Base-by-base conservation (phyloP, 1,140 invertebrate species). In the Drosophila ananassae region DNA sequence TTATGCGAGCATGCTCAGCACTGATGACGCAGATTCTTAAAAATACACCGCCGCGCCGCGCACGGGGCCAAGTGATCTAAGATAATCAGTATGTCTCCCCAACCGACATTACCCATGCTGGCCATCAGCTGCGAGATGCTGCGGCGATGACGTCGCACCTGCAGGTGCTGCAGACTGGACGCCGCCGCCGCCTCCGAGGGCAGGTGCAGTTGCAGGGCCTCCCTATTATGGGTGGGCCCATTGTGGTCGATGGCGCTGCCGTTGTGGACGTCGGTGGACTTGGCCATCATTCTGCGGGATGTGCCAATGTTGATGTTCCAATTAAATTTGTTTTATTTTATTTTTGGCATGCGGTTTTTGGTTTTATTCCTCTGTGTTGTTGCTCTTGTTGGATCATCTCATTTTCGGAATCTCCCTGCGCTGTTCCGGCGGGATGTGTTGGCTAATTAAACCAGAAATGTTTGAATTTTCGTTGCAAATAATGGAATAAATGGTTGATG, bases 71-170 rank as follows among this genome's bases (percentile, higher is more conserved):
- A 57, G 48, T 87, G 68, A 77, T 87, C 78, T 87, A 87, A 83
- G 66, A 39, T 21, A 37, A 24, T 51, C 57, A 46, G 32, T 48
- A n/a, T 48, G 22, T 28, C 37, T 63, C 46, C 21, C 22, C 17
- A 30, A 10, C 39, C 21, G 39, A 22, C 44, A 61, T 90, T 92
- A 92, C 91, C 91, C 84, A 92, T 87, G 75, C 79, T 89, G 13
- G 80, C 89, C 72, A 92, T 91, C 68, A 92, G 79, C 77, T 91
- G 90, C 59, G 90, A 91, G 13, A 92, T 92, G 73, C 91, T 91
- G 58, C 91, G 90, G 47, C 89, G 83, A 80, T 92, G 91, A 60
- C 90, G 90, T 63, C 61, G 83, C 50, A 91, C 82, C 52, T 72
- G 74, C 24, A 69, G 37, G 12, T 58, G 51, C 7, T 68, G 80